A percentile compares a stretch with the other conserved stretches of the same genome.
Evolutionary conservation across 1,140 invertebrate species (phyloP).

Genomic region (Magallana gigas): DNA sequence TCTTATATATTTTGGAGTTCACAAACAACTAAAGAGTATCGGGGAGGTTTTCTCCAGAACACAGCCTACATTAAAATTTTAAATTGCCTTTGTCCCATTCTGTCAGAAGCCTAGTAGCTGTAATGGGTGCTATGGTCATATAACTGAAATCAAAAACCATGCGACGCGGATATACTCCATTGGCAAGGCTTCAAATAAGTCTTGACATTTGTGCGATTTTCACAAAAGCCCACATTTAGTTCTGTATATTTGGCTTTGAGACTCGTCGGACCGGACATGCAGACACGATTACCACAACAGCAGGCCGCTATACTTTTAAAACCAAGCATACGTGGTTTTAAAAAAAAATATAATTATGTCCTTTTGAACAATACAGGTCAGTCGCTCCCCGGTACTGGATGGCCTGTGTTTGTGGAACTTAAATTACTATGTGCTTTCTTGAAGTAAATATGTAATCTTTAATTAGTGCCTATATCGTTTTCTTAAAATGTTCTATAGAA

Average conservation of each 20-base stretch:
- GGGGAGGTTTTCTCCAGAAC: slow-evolving; percentile 11
- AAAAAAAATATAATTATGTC: background rate
- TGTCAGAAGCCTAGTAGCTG: slow-evolving; percentile 11
- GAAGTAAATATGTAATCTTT: slow-evolving; percentile 37
- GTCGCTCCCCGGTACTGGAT: slow-evolving; percentile 15
- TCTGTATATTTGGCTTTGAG: slow-evolving; percentile 26
- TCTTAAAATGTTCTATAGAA: background rate
- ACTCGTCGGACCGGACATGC: slow-evolving; percentile 28
- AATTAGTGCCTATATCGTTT: background rate
- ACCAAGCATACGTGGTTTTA: slow-evolving; percentile 10
- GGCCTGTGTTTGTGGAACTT: background rate
- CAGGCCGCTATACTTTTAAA: background rate
- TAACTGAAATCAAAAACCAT: slow-evolving; percentile 38
- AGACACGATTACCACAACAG: slow-evolving; percentile 6
- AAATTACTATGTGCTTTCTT: slow-evolving; percentile 31
- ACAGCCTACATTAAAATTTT: slow-evolving; percentile 17
- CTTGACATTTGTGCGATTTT: slow-evolving; percentile 30
- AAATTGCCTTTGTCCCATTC: slow-evolving; percentile 22
- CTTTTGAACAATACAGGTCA: slow-evolving; percentile 13
- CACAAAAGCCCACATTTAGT: slow-evolving; percentile 27
- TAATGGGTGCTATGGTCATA: slow-evolving; percentile 33
- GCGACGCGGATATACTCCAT: slow-evolving; percentile 29
- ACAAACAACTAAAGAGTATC: slow-evolving; percentile 13
- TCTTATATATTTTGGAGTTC: slow-evolving; percentile 21
- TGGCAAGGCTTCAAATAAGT: slow-evolving; percentile 28